phyloP scores from a whole-genome alignment of 2,797 vertebrate genomes.

The Kryptopterus vitreolus region DNA sequence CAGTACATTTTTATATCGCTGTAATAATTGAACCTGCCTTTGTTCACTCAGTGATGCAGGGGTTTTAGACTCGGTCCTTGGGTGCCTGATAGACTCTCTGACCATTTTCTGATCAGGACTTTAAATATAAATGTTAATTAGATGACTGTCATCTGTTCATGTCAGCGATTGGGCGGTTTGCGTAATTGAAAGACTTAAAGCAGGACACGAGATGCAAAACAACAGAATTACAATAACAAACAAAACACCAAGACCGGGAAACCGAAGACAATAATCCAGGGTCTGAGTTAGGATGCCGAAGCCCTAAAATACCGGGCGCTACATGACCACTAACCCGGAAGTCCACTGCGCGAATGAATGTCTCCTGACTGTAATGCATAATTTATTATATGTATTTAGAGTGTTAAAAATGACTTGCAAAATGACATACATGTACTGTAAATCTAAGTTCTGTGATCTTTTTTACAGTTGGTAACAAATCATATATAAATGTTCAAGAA shows the following conservation, averaged over 20 bases:
- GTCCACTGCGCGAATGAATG: no score
- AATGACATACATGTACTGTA: no score
- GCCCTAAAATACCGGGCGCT: no score
- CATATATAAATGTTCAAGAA: background rate
- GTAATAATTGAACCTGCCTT: slow-evolving; percentile 15
- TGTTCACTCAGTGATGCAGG: slow-evolving; percentile 3
- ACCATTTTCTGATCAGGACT: slow-evolving; percentile 1
- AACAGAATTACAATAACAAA: no score
- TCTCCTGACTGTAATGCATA: no score
- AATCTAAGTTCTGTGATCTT: background rate
- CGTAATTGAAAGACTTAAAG: no score
- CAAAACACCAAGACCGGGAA: no score
- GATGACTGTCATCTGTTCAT: background rate
- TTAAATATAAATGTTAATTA: background rate
- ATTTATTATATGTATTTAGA: background rate
- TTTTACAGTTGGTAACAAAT: background rate
- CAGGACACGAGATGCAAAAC: no score
- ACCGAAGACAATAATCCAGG: no score
- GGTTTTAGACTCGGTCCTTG: background rate
- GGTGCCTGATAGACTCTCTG: background rate
- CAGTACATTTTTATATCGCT: slow-evolving; percentile 5
- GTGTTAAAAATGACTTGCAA: background rate
- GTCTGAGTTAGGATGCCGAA: no score
- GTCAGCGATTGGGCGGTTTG: no score
- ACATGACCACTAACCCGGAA: no score